phyloP scores from a whole-genome alignment of 2,888 invertebrate species.

The Apamea sordens region DNA sequence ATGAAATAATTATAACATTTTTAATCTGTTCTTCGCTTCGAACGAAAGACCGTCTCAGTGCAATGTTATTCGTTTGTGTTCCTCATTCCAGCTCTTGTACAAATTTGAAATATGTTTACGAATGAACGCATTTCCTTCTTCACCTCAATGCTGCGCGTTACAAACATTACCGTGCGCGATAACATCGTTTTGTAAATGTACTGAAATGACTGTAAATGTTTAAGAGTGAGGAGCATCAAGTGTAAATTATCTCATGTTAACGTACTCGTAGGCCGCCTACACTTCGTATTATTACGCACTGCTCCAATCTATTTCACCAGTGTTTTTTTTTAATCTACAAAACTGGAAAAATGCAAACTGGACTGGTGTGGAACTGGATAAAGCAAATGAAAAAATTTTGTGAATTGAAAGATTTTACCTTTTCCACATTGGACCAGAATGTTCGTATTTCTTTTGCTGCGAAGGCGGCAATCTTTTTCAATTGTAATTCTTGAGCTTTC shows the following conservation, averaged over 20 bases:
- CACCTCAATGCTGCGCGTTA: not conserved
- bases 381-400: not conserved
- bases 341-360: not conserved
- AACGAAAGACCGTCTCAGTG: not conserved
- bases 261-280: not conserved
- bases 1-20: too few species aligned
- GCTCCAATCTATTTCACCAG: not conserved
- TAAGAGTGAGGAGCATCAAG: not conserved
- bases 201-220: not conserved
- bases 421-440: constrained; percentile 99
- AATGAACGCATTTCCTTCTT: not conserved
- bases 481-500: constrained; percentile 96
- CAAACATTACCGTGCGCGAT: not conserved
- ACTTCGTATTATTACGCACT: not conserved
- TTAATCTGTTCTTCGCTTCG: not conserved
- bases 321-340: not conserved
- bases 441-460: constrained; percentile 98
- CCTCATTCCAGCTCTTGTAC: not conserved
- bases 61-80: not conserved
- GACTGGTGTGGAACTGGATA: too few species aligned
- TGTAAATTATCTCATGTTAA: not conserved
- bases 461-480: constrained; percentile 96
- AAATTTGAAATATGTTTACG: not conserved
- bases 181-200: not conserved
- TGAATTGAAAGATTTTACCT: constrained; percentile 88